Conservation (phyloP, 2,797 vertebrate species). For the Sebastolobus alascanus region DNA sequence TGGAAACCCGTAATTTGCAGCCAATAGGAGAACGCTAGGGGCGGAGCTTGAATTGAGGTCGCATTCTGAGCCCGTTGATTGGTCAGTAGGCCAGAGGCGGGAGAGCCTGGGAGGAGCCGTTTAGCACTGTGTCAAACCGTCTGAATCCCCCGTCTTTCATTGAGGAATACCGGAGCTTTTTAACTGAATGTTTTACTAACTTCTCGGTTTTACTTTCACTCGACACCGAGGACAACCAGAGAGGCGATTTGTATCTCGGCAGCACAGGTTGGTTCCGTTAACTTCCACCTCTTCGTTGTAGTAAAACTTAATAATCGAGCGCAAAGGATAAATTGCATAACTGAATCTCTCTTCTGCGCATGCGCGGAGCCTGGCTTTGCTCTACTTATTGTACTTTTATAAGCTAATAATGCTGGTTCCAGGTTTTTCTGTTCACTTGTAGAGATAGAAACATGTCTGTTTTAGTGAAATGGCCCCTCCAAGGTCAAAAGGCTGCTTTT, state of each 20-base stretch:
- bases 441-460: fast-evolving
- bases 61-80: slow-evolving; percentile 58
- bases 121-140: slow-evolving; percentile 62
- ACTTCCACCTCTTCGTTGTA: not conserved
- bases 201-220: not conserved
- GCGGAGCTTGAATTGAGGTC: slow-evolving; percentile 82
- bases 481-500: fast-evolving
- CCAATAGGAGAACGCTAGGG: slow-evolving; percentile 62
- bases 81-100: not conserved
- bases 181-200: not conserved
- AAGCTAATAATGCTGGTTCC: not conserved
- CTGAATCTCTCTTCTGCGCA: slow-evolving; percentile 61
- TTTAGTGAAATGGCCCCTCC: not conserved
- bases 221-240: not conserved
- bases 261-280: slow-evolving; percentile 65
- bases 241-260: not conserved
- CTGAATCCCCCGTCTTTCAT: slow-evolving; percentile 24
- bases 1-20: slow-evolving; percentile 65
- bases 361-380: slow-evolving; percentile 56
- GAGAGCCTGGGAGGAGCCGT: slow-evolving; percentile 47
- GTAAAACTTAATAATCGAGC: not conserved
- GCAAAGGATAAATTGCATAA: slow-evolving; percentile 80
- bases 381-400: slow-evolving; percentile 65
- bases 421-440: fast-evolving
- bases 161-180: slow-evolving; percentile 29